Base-by-base conservation (phyloP, 2,888 invertebrate genomes). In the Campoletis raptor region DNA sequence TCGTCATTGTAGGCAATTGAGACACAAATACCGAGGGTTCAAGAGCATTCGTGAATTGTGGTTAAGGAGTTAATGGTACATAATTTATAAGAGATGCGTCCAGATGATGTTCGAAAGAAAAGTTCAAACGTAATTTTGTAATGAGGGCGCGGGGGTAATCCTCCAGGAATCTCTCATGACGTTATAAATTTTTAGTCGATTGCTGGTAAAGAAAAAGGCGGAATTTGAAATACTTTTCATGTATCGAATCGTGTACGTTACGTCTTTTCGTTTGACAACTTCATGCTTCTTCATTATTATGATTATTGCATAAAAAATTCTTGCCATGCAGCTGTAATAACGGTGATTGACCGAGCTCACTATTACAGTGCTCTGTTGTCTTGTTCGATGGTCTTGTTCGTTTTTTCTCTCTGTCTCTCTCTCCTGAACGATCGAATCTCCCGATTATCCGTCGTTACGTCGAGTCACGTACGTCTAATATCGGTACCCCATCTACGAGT, bases 401-500 rank as follows among this genome's bases (percentile, higher is more conserved):
- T 61, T 77, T 48, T 48, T n/a, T 30, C 40, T 30, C 37, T 67
- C 37, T 37, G 24, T 52, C 37, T 67, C 37, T 52, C 52, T 40
- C 45, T 61, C 48, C 48, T 54, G 37, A 70, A 76, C 57, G 36
- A 61, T 64, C 78, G 66, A 66, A 42, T 61, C 80, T 66, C 69
- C 52, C 67, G 54, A 81, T 81, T 81, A 83, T 83, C 80, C 78
- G 48, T 70, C 64, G 77, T 52, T 83, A 78, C 77, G 78, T 77
- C 80, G 37, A 79, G 54, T 79, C 54, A 83, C 52, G 72, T 83
- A 78, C 78, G 64, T 78, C 69, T 80, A 80, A 80, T 80, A 80
- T 72, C 80, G 80, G 72, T 72, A 80, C 45, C 30, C 54, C 54
- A 79, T 79, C 69, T 54, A 57, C 79, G 69, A 79, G 57, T 70